phyloP scores from a whole-genome alignment of 2,113 vertebrate genomes.

The Casuarius casuarius region DNA sequence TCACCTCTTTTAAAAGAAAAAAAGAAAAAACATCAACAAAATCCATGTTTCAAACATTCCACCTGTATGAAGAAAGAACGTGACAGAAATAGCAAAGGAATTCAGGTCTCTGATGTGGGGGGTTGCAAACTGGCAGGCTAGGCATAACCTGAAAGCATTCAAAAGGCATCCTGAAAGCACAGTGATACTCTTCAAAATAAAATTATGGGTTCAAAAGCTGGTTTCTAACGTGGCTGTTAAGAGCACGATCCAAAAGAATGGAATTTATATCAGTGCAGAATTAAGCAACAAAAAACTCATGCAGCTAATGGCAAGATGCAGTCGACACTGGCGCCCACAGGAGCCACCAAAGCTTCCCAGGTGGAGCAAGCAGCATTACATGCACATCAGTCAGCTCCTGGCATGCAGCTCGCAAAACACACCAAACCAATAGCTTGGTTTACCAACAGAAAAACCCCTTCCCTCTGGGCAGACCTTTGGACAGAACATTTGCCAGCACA shows the following conservation, averaged over 20 bases:
- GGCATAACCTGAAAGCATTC: neutral
- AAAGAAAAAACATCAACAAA: neutral
- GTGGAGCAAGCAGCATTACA: neutral
- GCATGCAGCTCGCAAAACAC: neutral
- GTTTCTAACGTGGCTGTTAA: neutral
- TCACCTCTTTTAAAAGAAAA: neutral
- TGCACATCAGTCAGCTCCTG: neutral
- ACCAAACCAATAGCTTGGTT: neutral
- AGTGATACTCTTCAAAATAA: neutral
- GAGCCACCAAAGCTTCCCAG: neutral
- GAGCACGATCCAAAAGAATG: neutral
- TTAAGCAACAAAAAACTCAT: neutral
- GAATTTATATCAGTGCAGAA: neutral
- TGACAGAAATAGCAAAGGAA: neutral
- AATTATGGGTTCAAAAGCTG: neutral
- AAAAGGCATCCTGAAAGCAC: neutral
- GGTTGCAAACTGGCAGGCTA: neutral
- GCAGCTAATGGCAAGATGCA: neutral
- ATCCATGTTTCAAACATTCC: neutral
- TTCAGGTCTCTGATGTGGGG: neutral
- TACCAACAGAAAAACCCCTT: accelerated
- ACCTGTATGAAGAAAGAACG: neutral
- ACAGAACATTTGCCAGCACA: neutral
- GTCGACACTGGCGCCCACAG: neutral
- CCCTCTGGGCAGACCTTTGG: accelerated